Conservation (phyloP, 2,113 vertebrate genomes). For the Lycocorax pyrrhopterus region DNA sequence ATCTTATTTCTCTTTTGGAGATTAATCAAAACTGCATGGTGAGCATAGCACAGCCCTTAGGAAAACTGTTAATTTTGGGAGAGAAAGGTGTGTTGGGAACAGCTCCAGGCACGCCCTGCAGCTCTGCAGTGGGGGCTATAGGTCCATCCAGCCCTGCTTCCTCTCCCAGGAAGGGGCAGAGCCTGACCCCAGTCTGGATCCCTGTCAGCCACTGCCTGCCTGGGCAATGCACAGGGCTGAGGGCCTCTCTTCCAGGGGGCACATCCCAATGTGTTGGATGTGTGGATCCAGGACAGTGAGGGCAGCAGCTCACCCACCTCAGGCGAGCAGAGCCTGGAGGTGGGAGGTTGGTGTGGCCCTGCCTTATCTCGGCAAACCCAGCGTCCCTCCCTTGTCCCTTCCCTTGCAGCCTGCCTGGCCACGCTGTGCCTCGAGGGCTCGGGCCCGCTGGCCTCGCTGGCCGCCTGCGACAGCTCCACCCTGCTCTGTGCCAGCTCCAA, state of each 20-base stretch:
- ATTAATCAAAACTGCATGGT: neutral
- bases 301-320: neutral
- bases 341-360: neutral
- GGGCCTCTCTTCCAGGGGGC: neutral
- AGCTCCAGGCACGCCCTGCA: neutral
- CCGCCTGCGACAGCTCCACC: constrained; percentile 68
- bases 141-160: neutral
- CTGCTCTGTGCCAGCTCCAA: constrained; percentile 88
- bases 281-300: accelerated
- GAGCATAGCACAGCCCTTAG: neutral
- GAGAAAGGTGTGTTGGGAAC: neutral
- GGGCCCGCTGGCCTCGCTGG: constrained; percentile 82
- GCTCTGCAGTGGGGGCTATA: neutral
- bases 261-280: accelerated
- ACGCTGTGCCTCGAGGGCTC: constrained; percentile 82
- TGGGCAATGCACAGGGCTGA: accelerated
- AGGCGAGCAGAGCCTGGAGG: accelerated
- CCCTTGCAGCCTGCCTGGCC: constrained; percentile 79
- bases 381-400: neutral
- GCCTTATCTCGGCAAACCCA: neutral
- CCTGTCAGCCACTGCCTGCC: neutral
- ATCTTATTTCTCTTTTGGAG: neutral
- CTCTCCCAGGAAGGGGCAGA: neutral
- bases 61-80: accelerated
- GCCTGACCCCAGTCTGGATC: neutral